These are phyloP conservation scores for Cydia splendana DNA, from an alignment of 1,140 invertebrate species.

Conservation along the genomic window DNA sequence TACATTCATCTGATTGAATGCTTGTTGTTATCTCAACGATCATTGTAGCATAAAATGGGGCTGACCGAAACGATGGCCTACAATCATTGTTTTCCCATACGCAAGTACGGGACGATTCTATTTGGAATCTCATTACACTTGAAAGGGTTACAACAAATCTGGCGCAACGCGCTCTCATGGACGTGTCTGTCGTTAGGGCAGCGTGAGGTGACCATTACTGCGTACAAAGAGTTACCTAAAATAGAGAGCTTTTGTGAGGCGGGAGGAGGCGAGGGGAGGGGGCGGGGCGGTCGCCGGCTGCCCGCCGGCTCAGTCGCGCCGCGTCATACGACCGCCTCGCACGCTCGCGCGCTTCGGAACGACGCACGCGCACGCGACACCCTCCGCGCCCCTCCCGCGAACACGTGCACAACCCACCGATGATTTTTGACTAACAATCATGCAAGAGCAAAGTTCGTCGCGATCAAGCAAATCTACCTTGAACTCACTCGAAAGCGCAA, in stretches of 20 bases:
- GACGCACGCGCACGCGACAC: slow-evolving; percentile 68
- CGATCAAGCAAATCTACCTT: slow-evolving; percentile 68
- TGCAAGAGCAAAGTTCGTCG: slow-evolving; percentile 76
- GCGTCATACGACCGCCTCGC: slow-evolving; percentile 69
- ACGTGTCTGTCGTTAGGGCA: slow-evolving; percentile 76
- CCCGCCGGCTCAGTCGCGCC: slow-evolving; percentile 74
- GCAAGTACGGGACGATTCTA: slow-evolving; percentile 56
- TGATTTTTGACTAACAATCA: slow-evolving; percentile 54
- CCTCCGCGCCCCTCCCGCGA: slow-evolving; percentile 52
- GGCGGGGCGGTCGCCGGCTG: slow-evolving; percentile 71
- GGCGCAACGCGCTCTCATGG: slow-evolving; percentile 75
- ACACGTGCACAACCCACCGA: slow-evolving; percentile 61
- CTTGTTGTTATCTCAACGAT: neutral
- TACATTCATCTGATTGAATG: too few species aligned
- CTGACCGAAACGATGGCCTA: slow-evolving; percentile 54
- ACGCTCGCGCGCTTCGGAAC: slow-evolving; percentile 60
- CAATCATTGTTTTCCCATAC: slow-evolving; percentile 72
- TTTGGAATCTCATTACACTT: slow-evolving; percentile 77
- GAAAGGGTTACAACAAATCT: slow-evolving; percentile 74
- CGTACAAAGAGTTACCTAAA: slow-evolving; percentile 79
- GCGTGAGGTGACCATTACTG: slow-evolving; percentile 78
- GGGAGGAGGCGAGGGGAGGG: slow-evolving; percentile 65
- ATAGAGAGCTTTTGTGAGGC: slow-evolving; percentile 78
- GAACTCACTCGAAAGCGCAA: slow-evolving; percentile 76
- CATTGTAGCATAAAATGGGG: neutral